phyloP scores from a whole-genome alignment of 2,113 vertebrate genomes.

The Raja brachyura region DNA sequence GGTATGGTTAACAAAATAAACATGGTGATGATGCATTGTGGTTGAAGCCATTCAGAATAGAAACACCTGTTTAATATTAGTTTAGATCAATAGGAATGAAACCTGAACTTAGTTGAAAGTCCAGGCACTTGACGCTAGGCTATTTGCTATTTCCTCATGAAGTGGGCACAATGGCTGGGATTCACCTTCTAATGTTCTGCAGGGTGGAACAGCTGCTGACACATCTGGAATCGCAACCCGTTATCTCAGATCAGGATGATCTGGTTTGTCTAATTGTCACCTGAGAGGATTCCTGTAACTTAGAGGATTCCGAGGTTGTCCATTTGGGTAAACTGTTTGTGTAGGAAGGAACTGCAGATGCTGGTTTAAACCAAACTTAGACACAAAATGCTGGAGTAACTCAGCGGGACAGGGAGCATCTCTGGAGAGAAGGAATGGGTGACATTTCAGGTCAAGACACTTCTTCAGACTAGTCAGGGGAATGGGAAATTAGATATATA shows the following conservation, averaged over 20 bases:
- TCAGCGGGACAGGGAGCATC: too few species aligned
- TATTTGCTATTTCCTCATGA: neutral
- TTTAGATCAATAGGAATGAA: neutral
- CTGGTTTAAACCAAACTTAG: too few species aligned
- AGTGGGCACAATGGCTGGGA: neutral
- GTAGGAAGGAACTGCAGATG: too few species aligned
- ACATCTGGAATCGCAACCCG: neutral
- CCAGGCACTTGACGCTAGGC: neutral
- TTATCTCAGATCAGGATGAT: neutral
- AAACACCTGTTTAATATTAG: slow-evolving; percentile 16
- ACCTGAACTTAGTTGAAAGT: neutral
- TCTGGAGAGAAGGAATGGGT: too few species aligned
- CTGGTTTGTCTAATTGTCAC: neutral
- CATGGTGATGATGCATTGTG: neutral
- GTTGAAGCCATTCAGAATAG: neutral
- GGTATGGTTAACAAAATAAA: neutral
- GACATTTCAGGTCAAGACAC: too few species aligned
- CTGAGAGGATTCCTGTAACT: neutral
- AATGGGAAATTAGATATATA: too few species aligned
- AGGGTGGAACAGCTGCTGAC: neutral
- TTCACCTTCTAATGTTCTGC: neutral
- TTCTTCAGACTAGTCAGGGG: too few species aligned
- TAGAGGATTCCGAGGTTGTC: neutral
- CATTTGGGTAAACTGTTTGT: neutral
- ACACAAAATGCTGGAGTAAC: too few species aligned